Evolutionary conservation across 2,797 vertebrate genomes (phyloP).

Genomic region (Pteropus rufus): DNA sequence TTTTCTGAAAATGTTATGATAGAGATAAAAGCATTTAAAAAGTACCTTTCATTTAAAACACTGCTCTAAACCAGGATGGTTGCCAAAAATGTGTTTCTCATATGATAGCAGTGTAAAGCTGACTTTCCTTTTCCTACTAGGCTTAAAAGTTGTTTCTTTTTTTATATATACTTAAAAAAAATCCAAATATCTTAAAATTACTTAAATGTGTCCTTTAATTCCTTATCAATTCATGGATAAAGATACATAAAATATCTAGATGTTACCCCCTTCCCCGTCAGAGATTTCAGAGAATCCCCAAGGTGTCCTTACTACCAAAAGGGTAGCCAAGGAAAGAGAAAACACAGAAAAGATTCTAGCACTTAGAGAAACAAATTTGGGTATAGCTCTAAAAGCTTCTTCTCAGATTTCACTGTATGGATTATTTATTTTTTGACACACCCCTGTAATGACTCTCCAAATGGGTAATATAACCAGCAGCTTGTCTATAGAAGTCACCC

Average conservation of each 20-base stretch:
- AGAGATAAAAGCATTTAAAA: neutral
- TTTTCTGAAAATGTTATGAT: neutral
- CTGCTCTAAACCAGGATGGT: neutral
- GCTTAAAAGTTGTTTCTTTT: neutral
- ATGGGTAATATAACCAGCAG: neutral
- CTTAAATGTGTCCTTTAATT: neutral
- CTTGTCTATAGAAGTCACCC: neutral
- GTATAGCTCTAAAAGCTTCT: neutral
- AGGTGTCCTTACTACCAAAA: neutral
- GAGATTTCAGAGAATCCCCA: neutral
- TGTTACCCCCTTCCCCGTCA: neutral
- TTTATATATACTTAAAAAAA: too few relatives aligned
- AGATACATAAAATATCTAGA: neutral
- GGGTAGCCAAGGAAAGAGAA: neutral
- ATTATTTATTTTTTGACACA: neutral
- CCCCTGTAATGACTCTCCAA: neutral
- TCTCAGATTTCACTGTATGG: neutral
- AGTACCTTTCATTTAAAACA: neutral
- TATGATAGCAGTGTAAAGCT: neutral
- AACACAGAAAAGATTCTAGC: neutral
- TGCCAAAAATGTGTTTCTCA: neutral
- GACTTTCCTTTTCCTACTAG: neutral
- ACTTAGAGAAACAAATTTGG: neutral
- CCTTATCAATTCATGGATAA: neutral
- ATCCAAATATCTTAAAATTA: neutral